Base-by-base conservation (phyloP, 2,888 invertebrate species). In the Oligia latruncula region DNA sequence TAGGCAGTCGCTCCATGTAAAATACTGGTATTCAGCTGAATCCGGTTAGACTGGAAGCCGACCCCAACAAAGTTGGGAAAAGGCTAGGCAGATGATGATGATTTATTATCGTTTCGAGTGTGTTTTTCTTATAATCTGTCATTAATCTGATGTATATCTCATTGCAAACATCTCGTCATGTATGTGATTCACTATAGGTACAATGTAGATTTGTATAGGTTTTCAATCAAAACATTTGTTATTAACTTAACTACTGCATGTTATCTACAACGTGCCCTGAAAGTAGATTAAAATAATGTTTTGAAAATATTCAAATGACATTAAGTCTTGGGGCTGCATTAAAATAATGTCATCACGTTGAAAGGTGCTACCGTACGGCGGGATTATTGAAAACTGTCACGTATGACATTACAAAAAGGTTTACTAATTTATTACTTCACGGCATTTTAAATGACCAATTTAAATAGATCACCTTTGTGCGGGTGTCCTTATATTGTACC, bases 281-380 rank as follows among this genome's bases (percentile, higher is more conserved):
- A 78, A 80, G 58, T 52, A 65, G 15, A 66, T 35, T 66, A 55
- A 67, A 79, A 77, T 82, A 83, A 80, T 86, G 86, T 89, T 89
- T 91, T 85, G 87, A 91, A 43, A 89, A 91, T 94, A 96, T 96
- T 95, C 95, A 92, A 94, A 91, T 91, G 93, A 93, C 93, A 95
- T 92, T 93, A 91, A 91, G 90, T 84, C 91, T 83, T 92, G 90
- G 83, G 89, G 89, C 91, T 87, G 95, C 93, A 96, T 96, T 94
- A 93, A 93, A 95, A 96, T 95, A 92, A 92, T 90, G 87, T 90
- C 89, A 94, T 94, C 93, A 94, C 88, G 86, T 88, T 88, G 87
- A 88, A 89, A 88, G 91, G 88, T 89, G 96, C 96, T 96, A 96
- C 96, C 92, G 96, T 95, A 91, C 89, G 90, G 88, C 52, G 3